These are phyloP conservation scores for Anastatus disparis DNA, from an alignment of 1,140 invertebrate genomes.

Conservation along the genomic window DNA sequence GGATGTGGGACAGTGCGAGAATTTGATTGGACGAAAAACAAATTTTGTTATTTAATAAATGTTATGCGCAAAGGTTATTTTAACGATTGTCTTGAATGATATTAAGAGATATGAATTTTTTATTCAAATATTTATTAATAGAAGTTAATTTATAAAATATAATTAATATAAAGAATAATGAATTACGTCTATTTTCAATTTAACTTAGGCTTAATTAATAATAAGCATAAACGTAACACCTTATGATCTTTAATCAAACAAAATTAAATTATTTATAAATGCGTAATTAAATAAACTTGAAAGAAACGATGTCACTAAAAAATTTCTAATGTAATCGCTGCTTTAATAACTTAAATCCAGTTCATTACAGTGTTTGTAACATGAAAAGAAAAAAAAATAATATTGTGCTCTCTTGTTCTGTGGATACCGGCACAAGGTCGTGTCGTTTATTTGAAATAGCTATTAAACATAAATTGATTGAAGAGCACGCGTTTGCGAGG, in stretches of 20 bases:
- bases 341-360: no score
- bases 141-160: no score
- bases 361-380: neutral
- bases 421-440: slow-evolving; percentile 28
- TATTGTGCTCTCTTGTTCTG: slow-evolving; percentile 15
- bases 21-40: neutral
- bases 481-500: slow-evolving; percentile 4
- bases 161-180: neutral
- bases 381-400: neutral
- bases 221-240: no score
- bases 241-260: no score
- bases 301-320: no score
- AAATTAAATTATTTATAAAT: no score
- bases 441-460: slow-evolving; percentile 5
- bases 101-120: no score
- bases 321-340: no score
- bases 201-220: no score
- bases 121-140: no score
- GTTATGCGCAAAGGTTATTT: neutral
- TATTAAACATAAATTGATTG: slow-evolving; percentile 28
- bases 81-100: neutral
- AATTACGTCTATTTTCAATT: no score
- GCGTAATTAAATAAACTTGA: no score
- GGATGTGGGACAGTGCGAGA: slow-evolving; percentile 28
- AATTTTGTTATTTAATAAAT: neutral